phyloP scores from a whole-genome alignment of 1,140 invertebrate species.

The Meloidogyne hapla region DNA sequence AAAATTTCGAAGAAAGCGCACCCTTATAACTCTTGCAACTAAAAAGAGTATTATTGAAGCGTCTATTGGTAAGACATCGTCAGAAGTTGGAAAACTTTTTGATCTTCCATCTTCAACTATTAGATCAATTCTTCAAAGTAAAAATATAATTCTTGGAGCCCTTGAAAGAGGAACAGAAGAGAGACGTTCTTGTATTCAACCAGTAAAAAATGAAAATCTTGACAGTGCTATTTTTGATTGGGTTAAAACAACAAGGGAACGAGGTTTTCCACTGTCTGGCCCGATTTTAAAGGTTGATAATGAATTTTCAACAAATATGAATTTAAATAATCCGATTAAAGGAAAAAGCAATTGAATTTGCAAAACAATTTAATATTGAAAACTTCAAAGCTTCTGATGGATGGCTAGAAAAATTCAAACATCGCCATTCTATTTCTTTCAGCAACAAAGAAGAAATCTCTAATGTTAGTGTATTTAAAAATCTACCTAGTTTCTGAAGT shows the following conservation, averaged over 20 bases:
- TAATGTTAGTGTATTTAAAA: background rate
- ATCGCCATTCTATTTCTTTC: constrained; percentile 2
- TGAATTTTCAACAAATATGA: no score
- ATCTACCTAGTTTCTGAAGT: no score
- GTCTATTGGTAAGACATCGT: background rate
- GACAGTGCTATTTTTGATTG: background rate
- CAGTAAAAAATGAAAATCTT: background rate
- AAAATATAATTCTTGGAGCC: background rate
- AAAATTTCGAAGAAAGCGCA: background rate
- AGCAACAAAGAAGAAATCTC: background rate
- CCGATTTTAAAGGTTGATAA: background rate
- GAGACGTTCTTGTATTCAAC: background rate
- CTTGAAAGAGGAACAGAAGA: background rate
- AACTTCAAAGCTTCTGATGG: background rate
- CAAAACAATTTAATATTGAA: constrained; percentile 4
- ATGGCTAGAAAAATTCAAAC: constrained; percentile 1
- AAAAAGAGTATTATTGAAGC: background rate
- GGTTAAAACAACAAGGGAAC: background rate
- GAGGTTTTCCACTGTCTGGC: background rate
- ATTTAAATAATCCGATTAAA: background rate
- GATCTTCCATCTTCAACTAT: background rate
- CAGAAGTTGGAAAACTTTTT: background rate
- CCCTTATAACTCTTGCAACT: background rate
- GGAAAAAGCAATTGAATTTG: background rate
- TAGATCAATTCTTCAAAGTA: constrained; percentile 5